Conservation (phyloP, 1,140 invertebrate species). For the Acromyrmex echinatior region DNA sequence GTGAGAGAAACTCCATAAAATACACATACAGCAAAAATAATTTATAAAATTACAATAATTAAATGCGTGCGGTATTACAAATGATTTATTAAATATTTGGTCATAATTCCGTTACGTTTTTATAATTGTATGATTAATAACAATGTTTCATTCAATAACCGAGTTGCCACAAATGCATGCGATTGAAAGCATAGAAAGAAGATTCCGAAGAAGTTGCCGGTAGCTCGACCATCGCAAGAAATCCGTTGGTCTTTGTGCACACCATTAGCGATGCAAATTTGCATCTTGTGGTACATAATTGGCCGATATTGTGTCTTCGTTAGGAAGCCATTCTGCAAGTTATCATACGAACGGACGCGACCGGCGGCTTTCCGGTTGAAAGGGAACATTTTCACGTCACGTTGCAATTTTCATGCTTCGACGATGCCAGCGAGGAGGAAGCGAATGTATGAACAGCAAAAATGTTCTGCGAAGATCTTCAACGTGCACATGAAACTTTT, state of each 20-base stretch:
- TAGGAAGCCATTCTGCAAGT: constrained; percentile 75
- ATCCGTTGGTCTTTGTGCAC: constrained; percentile 71
- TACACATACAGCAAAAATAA: not conserved
- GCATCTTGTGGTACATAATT: constrained; percentile 76
- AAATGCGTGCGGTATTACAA: not conserved
- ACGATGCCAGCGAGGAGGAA: constrained; percentile 7
- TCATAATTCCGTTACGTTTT: not conserved
- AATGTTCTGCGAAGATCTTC: constrained; percentile 22
- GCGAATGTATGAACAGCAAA: constrained; percentile 13
- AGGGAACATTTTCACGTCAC: constrained; percentile 46
- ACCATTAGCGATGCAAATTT: constrained; percentile 79
- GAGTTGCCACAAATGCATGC: not conserved
- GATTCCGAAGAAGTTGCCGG: constrained; percentile 46
- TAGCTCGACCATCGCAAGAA: constrained; percentile 57
- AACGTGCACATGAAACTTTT: constrained; percentile 14
- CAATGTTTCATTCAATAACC: constrained; percentile 14
- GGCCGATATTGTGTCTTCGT: constrained; percentile 80
- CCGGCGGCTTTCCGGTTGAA: constrained; percentile 55
- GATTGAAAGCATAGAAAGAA: constrained; percentile 59
- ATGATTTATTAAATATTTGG: not conserved
- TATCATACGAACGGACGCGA: constrained; percentile 63
- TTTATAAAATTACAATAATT: constrained; percentile 19
- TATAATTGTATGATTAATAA: constrained; percentile 23
- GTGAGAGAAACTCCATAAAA: not conserved
- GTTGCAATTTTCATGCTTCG: constrained; percentile 65